phyloP scores from a whole-genome alignment of 1,140 invertebrate species.

The Ectropis grisescens region DNA sequence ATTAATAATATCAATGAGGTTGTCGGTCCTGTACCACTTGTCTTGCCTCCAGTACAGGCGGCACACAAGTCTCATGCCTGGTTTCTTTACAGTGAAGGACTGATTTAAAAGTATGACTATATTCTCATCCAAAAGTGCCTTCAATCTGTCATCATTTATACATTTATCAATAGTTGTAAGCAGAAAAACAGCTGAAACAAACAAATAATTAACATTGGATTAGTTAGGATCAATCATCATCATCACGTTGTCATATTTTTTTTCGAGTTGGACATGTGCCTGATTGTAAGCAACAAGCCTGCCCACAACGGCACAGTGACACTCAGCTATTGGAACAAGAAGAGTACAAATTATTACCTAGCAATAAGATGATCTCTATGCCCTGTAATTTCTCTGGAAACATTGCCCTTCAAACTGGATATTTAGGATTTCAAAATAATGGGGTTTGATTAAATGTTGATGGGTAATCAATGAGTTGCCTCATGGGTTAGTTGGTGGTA shows the following conservation, averaged over 20 bases:
- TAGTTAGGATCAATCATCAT: not conserved
- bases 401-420: too few relatives aligned
- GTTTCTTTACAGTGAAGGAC: constrained; percentile 8
- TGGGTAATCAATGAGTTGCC: too few relatives aligned
- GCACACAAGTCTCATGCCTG: constrained; percentile 31
- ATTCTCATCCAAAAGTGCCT: constrained; percentile 17
- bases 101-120: constrained; percentile 21
- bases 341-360: too few relatives aligned
- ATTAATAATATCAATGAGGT: not conserved
- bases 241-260: not conserved
- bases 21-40: constrained; percentile 27
- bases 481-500: too few relatives aligned
- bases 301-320: too few relatives aligned
- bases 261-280: too few relatives aligned
- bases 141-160: constrained; percentile 20
- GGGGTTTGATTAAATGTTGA: too few relatives aligned
- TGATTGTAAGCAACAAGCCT: too few relatives aligned
- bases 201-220: not conserved
- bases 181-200: constrained; percentile 33
- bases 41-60: constrained; percentile 39
- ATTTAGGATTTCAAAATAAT: too few relatives aligned
- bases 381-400: too few relatives aligned
- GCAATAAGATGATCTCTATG: too few relatives aligned
- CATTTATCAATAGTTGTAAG: constrained; percentile 32
- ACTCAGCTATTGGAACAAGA: too few relatives aligned